These are phyloP conservation scores for Rallus crepitans DNA, from an alignment of 2,797 vertebrate genomes.

Conservation along the genomic window DNA sequence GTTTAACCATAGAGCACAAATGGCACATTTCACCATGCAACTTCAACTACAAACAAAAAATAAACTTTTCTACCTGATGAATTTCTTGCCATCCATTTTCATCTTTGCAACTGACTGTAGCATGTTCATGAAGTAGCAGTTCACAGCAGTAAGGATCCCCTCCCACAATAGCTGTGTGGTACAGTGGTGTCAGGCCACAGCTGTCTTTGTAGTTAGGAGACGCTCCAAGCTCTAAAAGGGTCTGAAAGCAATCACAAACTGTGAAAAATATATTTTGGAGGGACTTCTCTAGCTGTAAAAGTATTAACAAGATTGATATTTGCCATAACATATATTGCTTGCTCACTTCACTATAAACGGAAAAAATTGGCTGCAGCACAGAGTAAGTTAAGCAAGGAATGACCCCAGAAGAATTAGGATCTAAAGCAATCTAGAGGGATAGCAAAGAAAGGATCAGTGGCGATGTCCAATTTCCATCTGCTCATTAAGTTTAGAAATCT, in stretches of 20 bases:
- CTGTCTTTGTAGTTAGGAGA: slow-evolving; percentile 97
- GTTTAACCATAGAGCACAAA: fast-evolving
- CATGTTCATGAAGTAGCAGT: slow-evolving; percentile 88
- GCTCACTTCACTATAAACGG: background rate
- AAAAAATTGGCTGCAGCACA: background rate
- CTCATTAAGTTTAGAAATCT: background rate
- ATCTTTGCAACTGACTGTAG: slow-evolving; percentile 89
- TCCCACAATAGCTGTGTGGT: slow-evolving; percentile 92
- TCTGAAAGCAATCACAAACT: slow-evolving; percentile 74
- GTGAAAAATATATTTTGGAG: background rate
- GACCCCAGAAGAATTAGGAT: background rate
- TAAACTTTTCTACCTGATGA: slow-evolving; percentile 86
- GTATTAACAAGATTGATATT: background rate
- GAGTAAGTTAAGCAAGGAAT: background rate
- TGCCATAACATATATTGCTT: fast-evolving
- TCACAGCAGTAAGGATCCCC: slow-evolving; percentile 95
- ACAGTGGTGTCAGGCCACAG: slow-evolving; percentile 90
- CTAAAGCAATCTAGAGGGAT: background rate
- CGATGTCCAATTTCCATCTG: background rate
- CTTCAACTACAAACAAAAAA: background rate
- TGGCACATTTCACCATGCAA: background rate
- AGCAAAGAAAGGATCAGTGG: background rate
- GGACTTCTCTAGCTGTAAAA: background rate
- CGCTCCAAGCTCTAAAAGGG: slow-evolving; percentile 90
- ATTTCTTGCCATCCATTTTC: slow-evolving; percentile 98